Percentiles rank a stretch among this genome's conserved stretches.
Evolutionary conservation across 2,797 vertebrate species (phyloP).

Genomic region (Lacerta viridis): DNA sequence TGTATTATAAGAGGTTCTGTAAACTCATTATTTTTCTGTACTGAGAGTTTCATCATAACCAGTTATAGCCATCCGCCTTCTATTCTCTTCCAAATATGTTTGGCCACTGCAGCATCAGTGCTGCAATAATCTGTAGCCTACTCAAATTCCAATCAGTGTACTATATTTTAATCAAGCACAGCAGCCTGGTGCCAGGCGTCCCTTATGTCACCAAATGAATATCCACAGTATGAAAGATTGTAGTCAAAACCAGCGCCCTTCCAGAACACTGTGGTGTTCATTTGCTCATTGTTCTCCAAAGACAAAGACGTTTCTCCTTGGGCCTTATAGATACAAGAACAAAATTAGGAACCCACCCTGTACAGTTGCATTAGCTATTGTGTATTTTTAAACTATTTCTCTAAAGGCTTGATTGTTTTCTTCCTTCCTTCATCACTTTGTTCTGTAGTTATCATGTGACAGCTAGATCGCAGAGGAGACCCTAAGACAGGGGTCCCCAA

Average conservation of each 20-base stretch:
- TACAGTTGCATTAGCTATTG: neutral
- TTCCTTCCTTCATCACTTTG: conserved; percentile 17
- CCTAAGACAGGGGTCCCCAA: too few species aligned
- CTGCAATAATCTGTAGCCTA: neutral
- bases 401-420: neutral
- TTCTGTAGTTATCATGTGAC: neutral
- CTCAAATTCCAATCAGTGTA: neutral
- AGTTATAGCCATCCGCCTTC: neutral
- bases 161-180: neutral
- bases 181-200: neutral
- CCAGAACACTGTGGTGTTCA: neutral
- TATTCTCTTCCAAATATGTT: conserved; percentile 13
- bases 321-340: neutral
- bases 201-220: neutral
- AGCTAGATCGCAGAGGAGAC: neutral
- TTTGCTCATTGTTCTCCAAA: neutral
- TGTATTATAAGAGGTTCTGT: neutral
- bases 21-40: neutral
- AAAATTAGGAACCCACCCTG: neutral
- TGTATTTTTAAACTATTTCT: neutral
- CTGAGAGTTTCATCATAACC: conserved; percentile 10
- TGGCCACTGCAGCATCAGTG: neutral
- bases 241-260: neutral
- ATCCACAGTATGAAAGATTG: neutral
- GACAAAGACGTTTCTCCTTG: neutral